Percentiles rank a stretch among this genome's conserved stretches.
These are phyloP conservation scores for Microcebus jonahi DNA, from an alignment of 2,113 vertebrate genomes.

Conservation along the genomic window DNA sequence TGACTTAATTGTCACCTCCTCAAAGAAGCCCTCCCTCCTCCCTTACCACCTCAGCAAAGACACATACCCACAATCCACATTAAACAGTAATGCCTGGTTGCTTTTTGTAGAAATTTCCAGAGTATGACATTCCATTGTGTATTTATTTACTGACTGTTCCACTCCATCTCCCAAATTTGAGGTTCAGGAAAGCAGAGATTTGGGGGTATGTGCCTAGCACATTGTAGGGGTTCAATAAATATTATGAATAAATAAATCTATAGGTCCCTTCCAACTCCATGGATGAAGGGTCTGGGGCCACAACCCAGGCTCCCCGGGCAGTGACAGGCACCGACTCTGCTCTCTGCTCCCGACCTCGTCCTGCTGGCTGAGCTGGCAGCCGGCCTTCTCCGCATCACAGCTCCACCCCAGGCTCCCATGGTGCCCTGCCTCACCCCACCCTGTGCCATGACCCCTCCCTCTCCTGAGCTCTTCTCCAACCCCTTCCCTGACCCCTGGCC, in stretches of 20 bases:
- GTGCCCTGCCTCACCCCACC: neutral
- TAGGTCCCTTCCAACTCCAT: neutral
- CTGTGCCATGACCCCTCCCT: neutral
- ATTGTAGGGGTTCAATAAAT: neutral
- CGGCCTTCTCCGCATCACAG: neutral
- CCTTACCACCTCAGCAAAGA: neutral
- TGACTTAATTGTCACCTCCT: too few relatives aligned
- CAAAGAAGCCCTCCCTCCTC: neutral
- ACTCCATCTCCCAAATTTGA: neutral
- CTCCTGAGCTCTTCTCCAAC: neutral
- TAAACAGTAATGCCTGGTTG: neutral
- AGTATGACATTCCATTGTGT: neutral
- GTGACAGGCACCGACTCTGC: too few relatives aligned
- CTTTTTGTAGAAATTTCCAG: neutral
- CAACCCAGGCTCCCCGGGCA: neutral
- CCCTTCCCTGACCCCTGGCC: neutral
- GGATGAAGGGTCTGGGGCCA: neutral
- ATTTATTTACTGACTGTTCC: neutral
- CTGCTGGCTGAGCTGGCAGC: neutral
- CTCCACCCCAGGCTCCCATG: neutral
- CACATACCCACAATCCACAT: neutral
- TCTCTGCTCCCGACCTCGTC: neutral
- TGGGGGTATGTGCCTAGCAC: neutral
- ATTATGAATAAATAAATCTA: neutral
- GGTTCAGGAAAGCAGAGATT: neutral